Evolutionary conservation across 2,797 vertebrate species (phyloP).

Genomic region (Tapera naevia): DNA sequence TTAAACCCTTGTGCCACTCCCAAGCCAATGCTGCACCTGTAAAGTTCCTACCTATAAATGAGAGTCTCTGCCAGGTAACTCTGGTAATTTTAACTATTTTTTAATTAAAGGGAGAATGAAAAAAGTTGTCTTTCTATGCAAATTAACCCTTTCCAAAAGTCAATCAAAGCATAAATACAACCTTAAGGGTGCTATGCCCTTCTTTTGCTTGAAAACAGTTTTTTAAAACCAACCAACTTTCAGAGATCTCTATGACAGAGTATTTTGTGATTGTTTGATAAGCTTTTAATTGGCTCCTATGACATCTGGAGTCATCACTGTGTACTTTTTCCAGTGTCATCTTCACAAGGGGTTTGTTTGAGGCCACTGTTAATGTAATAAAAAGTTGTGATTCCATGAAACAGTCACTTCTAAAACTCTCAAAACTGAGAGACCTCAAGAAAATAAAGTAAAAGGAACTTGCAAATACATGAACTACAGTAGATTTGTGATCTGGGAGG

Average conservation of each 20-base stretch:
- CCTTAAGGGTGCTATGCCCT: not conserved
- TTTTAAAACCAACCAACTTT: not conserved
- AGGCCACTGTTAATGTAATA: not conserved
- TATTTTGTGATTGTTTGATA: not conserved
- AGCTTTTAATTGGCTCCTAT: not conserved
- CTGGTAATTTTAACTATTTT: not conserved
- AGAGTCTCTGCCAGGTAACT: too few species aligned
- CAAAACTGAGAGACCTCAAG: not conserved
- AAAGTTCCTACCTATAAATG: not conserved
- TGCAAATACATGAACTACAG: not conserved
- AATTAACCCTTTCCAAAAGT: not conserved
- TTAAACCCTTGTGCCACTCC: not conserved
- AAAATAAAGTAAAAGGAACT: not conserved
- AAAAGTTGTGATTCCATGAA: not conserved
- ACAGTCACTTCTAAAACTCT: not conserved
- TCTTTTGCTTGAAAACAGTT: not conserved
- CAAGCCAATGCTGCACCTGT: rapidly evolving
- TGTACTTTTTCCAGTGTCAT: not conserved
- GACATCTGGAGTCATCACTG: not conserved
- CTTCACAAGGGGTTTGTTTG: not conserved
- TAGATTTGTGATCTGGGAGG: not conserved
- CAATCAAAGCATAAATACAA: not conserved
- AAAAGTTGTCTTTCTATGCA: not conserved
- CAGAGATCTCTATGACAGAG: not conserved
- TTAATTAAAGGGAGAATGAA: not conserved